Evolutionary conservation across 2,888 invertebrate genomes (phyloP).

Genomic region (Tenthredo distinguenda): DNA sequence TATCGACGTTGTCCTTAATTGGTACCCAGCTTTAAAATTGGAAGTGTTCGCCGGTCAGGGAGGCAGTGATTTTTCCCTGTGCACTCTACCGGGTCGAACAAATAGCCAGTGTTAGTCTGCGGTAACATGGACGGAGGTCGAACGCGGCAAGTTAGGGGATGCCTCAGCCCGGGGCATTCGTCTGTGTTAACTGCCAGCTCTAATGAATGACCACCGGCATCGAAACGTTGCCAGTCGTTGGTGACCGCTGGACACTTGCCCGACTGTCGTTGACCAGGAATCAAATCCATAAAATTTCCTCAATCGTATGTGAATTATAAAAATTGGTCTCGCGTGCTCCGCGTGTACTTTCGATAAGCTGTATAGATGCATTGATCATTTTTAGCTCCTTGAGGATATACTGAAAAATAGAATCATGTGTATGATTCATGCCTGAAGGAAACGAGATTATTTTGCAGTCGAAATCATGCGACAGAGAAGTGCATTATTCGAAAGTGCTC

Average conservation of each 20-base stretch:
- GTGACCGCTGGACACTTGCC: conserved; percentile 17
- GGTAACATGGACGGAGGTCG: conserved; percentile 52
- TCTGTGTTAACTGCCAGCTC: conserved; percentile 54
- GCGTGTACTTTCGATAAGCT: neutral
- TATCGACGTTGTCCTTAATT: conserved; percentile 33
- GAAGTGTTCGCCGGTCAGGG: conserved; percentile 27
- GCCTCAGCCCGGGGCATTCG: conserved; percentile 49
- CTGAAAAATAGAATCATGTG: neutral
- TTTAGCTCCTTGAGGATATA: neutral
- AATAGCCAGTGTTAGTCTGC: conserved; percentile 52
- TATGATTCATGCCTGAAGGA: neutral
- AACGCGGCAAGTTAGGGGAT: conserved; percentile 51
- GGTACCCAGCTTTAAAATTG: conserved; percentile 47
- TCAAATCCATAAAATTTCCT: conserved; percentile 23
- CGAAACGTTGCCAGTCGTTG: neutral
- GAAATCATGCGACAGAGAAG: conserved; percentile 16
- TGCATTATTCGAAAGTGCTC: conserved; percentile 49
- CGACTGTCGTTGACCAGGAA: neutral
- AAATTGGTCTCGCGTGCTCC: neutral
- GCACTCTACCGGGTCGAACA: conserved; percentile 43
- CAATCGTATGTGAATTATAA: neutral
- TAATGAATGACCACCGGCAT: conserved; percentile 52
- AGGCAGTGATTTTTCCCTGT: conserved; percentile 48
- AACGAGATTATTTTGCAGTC: conserved; percentile 52
- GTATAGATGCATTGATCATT: neutral